These are phyloP conservation scores for Trachymyrmex septentrionalis DNA, from an alignment of 1,140 invertebrate species.

Conservation along the genomic window DNA sequence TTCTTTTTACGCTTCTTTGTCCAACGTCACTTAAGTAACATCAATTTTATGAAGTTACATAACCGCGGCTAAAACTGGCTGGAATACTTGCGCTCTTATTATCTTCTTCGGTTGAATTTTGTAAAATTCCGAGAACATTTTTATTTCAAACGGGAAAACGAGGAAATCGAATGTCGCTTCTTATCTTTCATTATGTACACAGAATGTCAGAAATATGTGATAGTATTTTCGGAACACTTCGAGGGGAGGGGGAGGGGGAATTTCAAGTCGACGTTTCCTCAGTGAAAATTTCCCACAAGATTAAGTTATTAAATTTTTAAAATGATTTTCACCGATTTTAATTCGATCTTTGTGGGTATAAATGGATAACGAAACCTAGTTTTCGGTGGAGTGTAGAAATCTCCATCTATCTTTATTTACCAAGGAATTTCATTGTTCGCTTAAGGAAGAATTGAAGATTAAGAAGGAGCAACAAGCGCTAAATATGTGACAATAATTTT, in stretches of 20 bases:
- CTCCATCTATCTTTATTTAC: background rate
- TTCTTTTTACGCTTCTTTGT: constrained; percentile 48
- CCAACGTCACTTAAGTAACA: background rate
- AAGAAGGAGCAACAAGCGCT: too few species aligned
- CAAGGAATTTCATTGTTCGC: background rate
- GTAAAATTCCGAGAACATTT: background rate
- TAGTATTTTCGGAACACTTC: background rate
- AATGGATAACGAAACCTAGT: background rate
- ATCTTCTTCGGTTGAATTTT: background rate
- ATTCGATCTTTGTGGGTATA: background rate
- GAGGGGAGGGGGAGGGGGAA: background rate
- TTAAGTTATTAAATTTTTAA: background rate
- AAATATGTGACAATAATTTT: background rate
- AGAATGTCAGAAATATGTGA: background rate
- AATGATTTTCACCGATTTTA: background rate
- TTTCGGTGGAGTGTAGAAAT: background rate
- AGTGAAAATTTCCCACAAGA: background rate
- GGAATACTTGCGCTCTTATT: background rate
- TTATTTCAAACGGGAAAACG: background rate
- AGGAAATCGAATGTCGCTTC: background rate
- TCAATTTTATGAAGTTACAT: background rate
- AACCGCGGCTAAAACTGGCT: background rate
- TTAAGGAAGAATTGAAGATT: too few species aligned
- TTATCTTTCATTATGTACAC: background rate
- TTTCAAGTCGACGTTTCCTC: background rate